Conservation (phyloP, 2,888 invertebrate species). For the Andrena flavipes region DNA sequence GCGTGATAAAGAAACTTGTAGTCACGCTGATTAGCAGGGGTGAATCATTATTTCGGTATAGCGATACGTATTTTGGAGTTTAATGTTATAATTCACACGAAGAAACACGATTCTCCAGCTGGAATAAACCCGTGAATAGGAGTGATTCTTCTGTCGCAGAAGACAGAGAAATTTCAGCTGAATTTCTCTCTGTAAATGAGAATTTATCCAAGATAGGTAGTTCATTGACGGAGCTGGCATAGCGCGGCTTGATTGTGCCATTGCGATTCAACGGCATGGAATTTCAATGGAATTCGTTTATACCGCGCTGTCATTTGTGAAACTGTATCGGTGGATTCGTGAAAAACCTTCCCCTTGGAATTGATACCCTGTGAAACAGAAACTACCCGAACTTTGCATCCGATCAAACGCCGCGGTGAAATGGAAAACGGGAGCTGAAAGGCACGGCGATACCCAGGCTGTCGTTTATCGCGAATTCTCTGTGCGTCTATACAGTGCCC, state of each 20-base stretch:
- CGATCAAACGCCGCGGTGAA: conserved; percentile 12
- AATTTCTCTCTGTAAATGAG: conserved; percentile 25
- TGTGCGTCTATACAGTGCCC: background rate
- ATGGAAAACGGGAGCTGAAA: background rate
- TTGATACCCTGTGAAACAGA: background rate
- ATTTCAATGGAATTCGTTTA: conserved; percentile 50
- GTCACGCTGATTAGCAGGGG: background rate
- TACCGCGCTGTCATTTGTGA: conserved; percentile 12
- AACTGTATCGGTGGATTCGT: conserved; percentile 21
- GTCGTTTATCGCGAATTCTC: background rate
- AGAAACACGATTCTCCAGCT: too few species aligned
- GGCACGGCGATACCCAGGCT: background rate
- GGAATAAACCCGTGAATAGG: background rate
- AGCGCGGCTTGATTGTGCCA: conserved; percentile 11
- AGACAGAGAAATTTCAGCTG: background rate
- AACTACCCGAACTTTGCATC: background rate
- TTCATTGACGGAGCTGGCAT: conserved; percentile 23
- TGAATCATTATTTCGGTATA: conserved; percentile 15
- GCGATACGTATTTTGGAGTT: background rate
- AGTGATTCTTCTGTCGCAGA: too few species aligned
- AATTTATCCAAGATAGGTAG: conserved; percentile 23
- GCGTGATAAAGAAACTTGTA: background rate
- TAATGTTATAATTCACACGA: too few species aligned
- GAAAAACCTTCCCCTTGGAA: conserved; percentile 22
- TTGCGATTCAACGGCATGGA: conserved; percentile 34